Evolutionary conservation across 2,113 vertebrate genomes (phyloP).

Genomic region (Saimiri boliviensis): DNA sequence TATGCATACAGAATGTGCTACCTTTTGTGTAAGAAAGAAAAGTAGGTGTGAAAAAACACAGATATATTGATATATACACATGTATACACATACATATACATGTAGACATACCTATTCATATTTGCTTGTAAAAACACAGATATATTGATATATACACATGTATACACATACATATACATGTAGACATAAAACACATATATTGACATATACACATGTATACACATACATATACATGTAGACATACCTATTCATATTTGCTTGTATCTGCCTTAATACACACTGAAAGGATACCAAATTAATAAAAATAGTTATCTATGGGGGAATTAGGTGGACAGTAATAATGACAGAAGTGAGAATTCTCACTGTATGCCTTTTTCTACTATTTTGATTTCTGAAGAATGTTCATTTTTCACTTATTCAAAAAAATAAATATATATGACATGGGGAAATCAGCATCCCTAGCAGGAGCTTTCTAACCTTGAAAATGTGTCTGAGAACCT

Average conservation of each 20-base stretch:
- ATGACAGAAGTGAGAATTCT: neutral
- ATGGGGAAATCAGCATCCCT: neutral
- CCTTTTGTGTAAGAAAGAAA: constrained; percentile 22
- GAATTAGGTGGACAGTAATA: neutral
- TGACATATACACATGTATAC: too few species aligned
- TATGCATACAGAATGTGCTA: neutral
- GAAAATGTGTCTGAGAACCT: neutral
- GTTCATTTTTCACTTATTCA: neutral
- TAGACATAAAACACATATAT: too few species aligned
- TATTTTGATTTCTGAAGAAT: constrained; percentile 3
- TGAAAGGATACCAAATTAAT: neutral
- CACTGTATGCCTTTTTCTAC: neutral
- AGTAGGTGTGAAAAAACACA: neutral
- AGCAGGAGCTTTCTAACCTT: neutral
- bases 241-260: neutral
- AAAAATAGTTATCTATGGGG: neutral
- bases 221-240: neutral
- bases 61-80: neutral
- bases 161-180: neutral
- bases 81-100: neutral
- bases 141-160: neutral
- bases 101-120: neutral
- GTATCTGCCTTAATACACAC: neutral
- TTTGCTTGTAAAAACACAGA: neutral
- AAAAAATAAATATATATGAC: neutral